phyloP scores from a whole-genome alignment of 2,888 invertebrate genomes.

The Nomada flava region DNA sequence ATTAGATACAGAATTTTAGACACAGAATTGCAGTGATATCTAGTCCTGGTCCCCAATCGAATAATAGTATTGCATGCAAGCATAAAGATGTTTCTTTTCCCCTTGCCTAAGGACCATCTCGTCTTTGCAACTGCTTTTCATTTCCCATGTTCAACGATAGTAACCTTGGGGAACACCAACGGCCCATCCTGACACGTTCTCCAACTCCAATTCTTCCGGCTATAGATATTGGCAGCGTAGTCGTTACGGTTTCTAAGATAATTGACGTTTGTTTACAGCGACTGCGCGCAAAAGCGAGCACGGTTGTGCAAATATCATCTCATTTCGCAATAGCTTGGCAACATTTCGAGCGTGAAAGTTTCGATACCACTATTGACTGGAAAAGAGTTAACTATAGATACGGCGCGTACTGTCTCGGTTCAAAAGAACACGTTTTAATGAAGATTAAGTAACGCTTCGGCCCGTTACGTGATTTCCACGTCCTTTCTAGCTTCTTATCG shows the following conservation, averaged over 20 bases:
- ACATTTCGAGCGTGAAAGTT: conserved; percentile 59
- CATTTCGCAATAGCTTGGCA: conserved; percentile 49
- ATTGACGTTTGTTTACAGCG: conserved; percentile 10
- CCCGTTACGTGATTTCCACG: conserved; percentile 29
- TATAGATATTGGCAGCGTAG: too few relatives aligned
- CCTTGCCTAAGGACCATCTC: not conserved
- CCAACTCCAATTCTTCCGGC: conserved; percentile 19
- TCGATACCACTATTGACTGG: conserved; percentile 40
- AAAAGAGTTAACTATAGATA: conserved; percentile 46
- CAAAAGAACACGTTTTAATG: conserved; percentile 25
- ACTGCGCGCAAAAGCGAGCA: not conserved
- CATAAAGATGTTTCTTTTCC: not conserved
- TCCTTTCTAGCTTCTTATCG: not conserved
- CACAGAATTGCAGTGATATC: too few relatives aligned
- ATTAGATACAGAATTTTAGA: too few relatives aligned
- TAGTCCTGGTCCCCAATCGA: too few relatives aligned
- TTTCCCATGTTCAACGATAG: not conserved
- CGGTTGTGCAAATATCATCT: conserved; percentile 48
- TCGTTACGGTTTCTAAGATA: conserved; percentile 1
- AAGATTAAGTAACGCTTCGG: conserved; percentile 34
- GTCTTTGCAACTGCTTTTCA: not conserved
- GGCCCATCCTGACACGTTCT: not conserved
- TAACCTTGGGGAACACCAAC: conserved; percentile 44
- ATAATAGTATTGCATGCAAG: too few relatives aligned
- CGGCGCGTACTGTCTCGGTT: conserved; percentile 15